Evolutionary conservation across 2,888 invertebrate species (phyloP), one percentile per base, ranked within the genome.

Genomic region (Adelognathus sp.): DNA sequence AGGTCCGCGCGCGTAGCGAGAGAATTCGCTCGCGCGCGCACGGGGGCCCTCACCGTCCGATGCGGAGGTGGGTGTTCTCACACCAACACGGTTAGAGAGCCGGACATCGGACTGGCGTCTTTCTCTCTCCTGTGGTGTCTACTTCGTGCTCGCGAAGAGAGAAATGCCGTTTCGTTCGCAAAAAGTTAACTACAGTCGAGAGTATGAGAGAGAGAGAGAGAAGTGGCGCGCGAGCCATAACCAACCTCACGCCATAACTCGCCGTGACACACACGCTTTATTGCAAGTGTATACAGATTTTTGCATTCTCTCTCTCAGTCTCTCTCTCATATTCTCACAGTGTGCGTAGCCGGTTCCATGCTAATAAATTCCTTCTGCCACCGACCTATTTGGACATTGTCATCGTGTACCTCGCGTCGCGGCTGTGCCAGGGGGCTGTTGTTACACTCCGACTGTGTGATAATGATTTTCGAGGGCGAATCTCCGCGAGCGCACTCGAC

Each of bases 251-350:
- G 82, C 85, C 84, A 83, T 86, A 86, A 85, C 86, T 88, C 84
- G 84, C 78, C 84, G 82, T 86, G 88, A 88, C 87, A 87, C 86
- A 88, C 85, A 85, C 83, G 88, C 86, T 91, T 91, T 90, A 91
- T 91, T 88, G 90, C 89, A 86, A 88, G 86, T 88, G 86, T 87
- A 87, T 69, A 67, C 31, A 56, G n/a, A n/a, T n/a, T n/a, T n/a
- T n/a, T n/a, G n/a, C n/a, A n/a, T n/a, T n/a, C n/a, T n/a, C n/a
- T n/a, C n/a, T n/a, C n/a, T n/a, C n/a, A n/a, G n/a, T n/a, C n/a
- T n/a, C 72, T 21, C 87, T 44, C n/a, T 44, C 33, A 7, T 2
- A 2, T 11, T 33, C 33, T 14, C 44, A 18, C 44, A 6, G 44
- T 16, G 44, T 16, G 14, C 18, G 44, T 16, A 44, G 6, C 36